A percentile compares a stretch with the other conserved stretches of the same genome.
Evolutionary conservation across 2,888 invertebrate genomes (phyloP).

Genomic region (Anthrax anthrax): DNA sequence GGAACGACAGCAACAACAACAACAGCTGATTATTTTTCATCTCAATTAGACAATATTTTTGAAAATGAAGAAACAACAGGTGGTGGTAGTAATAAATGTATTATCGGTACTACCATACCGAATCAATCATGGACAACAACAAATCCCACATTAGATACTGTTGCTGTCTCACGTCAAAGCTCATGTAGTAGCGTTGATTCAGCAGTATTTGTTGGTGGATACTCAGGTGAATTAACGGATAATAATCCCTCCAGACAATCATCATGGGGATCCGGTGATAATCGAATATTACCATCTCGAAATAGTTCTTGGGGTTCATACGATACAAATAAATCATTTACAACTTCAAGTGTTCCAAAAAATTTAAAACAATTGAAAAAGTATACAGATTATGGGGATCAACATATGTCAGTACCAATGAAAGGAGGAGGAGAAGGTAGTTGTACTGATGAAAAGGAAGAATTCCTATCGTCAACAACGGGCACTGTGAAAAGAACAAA

Average conservation of each 20-base stretch:
- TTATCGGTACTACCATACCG: background rate
- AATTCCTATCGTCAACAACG: constrained; percentile 13
- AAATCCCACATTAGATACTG: too few relatives aligned
- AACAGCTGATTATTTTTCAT: constrained; percentile 50
- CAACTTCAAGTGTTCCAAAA: background rate
- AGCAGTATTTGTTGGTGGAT: constrained; percentile 48
- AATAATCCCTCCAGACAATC: constrained; percentile 59
- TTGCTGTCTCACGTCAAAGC: constrained; percentile 41
- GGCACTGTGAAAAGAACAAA: constrained; percentile 6
- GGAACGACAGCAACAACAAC: constrained; percentile 14
- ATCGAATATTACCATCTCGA: constrained; percentile 45
- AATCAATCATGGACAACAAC: background rate
- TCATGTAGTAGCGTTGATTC: constrained; percentile 65
- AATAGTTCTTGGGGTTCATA: constrained; percentile 61
- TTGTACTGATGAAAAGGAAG: background rate
- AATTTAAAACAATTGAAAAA: background rate
- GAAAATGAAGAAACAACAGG: constrained; percentile 45
- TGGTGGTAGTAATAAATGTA: constrained; percentile 5
- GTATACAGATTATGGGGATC: too few relatives aligned
- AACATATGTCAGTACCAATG: too few relatives aligned
- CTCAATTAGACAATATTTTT: constrained; percentile 54
- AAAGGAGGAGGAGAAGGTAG: constrained; percentile 10
- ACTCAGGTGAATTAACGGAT: constrained; percentile 32
- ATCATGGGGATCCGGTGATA: constrained; percentile 68
- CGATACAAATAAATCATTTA: constrained; percentile 36